Base-by-base conservation (phyloP, 2,888 invertebrate genomes). In the Harmothoe impar region DNA sequence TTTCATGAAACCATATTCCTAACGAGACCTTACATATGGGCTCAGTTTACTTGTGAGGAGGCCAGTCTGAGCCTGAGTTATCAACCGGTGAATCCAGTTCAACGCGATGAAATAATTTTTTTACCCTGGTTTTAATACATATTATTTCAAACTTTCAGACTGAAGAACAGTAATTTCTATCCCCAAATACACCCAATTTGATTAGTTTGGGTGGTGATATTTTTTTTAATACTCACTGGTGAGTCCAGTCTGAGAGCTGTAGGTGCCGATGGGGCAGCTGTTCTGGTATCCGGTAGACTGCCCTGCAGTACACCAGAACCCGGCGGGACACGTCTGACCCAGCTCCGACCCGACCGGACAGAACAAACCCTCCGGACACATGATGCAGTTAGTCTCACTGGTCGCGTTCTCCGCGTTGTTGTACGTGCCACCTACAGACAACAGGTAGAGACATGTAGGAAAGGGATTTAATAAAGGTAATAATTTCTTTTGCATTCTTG, bases 211-310 rank as follows among this genome's bases (percentile, higher is more conserved):
- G n/a, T n/a, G n/a, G n/a, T n/a, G n/a, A n/a, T n/a, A n/a, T n/a
- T n/a, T n/a, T n/a, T n/a, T n/a, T n/a, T n/a, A n/a, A n/a, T n/a
- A n/a, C 94, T 93, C 93, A 95, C 95, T 94, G 31, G 91, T 93
- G 7, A 94, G 92, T 31, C 94, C 94, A 0, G 92, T 92, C 0
- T 91, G 91, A 23, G 93, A 93, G 89, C 94, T 94, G 90, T 94
- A 95, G 0, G 94, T 95, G 25, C 95, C 95, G 1, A 94, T 93
- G 0, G 95, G 94, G 92, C 95, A 95, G 17, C 95, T 93, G 88
- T 94, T 94, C 91, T 94, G 94, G 62, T 92, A 92, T 10, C 94
- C 94, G 0, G 94, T 94, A 1, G 93, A 77, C 89, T 95, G 94
- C 0, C 94, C 94, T 7, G 92, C 92, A 52, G 94, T 93, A 7